Base-by-base conservation (phyloP, 2,113 vertebrate species). In the Tylochromis polylepis region DNA sequence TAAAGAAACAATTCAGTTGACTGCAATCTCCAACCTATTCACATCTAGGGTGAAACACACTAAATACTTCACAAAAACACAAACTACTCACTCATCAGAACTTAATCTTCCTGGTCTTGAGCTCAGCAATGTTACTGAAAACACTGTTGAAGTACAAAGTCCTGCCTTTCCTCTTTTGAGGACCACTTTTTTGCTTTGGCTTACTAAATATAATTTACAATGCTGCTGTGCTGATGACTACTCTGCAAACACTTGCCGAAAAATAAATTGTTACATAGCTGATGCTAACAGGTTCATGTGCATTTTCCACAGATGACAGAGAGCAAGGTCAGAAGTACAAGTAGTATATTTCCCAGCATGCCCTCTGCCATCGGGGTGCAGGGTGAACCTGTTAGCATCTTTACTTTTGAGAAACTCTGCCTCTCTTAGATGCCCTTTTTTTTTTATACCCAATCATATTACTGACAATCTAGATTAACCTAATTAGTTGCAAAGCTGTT, bases 401-500 rank as follows among this genome's bases (percentile, higher is more conserved):
- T 65, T 22, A 38, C 4, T 38, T 65, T 38, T 43, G 65, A 43
- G 65, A 24, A 43, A 43, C 62, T 22, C 65, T 70, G 65, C 65
- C 14, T 43, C 14, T 70, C 36, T 70, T 15, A 70, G n/a, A 41
- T 43, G n/a, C n/a, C 43, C 36, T 70, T 43, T 67, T 38, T 38
- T 67, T 67, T n/a, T n/a, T 2, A 67, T 0, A 2, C n/a, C 36
- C 62, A 70, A 9, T 70, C 62, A 24, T 70, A 15, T 43, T 70
- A 24, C 62, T 43, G 62, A 41, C n/a, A n/a, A n/a, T n/a, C 7
- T 36, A 41, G 8, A 15, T 27, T 3, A 15, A 70, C 18, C 18
- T 36, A 24, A 38, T 43, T 38, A 43, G 22, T 72, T 72, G 0
- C 0, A 0, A 41, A 43, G 43, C 12, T 1, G 65, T 70, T 16